phyloP scores from a whole-genome alignment of 2,888 invertebrate species.

The Biston stratarius region DNA sequence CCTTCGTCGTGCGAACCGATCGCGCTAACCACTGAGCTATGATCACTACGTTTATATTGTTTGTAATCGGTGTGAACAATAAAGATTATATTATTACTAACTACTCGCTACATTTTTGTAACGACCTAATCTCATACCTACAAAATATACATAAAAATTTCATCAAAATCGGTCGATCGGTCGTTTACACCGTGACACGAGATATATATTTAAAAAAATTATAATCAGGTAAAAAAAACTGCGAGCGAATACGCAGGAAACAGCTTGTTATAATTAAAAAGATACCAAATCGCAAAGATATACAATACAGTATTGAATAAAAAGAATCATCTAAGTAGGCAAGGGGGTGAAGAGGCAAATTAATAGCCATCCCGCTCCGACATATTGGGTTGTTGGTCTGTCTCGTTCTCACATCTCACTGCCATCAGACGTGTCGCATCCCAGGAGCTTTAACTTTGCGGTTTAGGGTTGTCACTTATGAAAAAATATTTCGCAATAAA shows the following conservation, averaged over 20 bases:
- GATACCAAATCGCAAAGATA: constrained; percentile 56
- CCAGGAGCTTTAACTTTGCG: constrained; percentile 76
- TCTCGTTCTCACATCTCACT: constrained; percentile 79
- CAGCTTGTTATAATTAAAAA: constrained; percentile 1
- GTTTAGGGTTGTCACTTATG: constrained; percentile 63
- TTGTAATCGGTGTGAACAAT: no score
- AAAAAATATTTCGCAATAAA: not conserved
- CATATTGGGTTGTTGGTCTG: constrained; percentile 46
- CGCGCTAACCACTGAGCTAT: no score
- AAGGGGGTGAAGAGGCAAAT: constrained; percentile 44
- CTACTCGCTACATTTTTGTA: no score
- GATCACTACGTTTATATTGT: no score
- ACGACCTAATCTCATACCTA: no score
- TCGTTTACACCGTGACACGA: no score
- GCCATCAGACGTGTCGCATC: constrained; percentile 82
- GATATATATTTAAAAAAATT: no score
- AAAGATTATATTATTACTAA: no score
- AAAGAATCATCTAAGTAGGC: constrained; percentile 62
- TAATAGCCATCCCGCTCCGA: constrained; percentile 55
- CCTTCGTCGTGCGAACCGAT: no score
- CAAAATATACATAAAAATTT: no score
- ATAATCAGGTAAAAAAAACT: not conserved
- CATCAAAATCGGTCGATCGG: no score
- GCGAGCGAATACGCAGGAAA: not conserved
- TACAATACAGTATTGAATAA: constrained; percentile 61